Base-by-base conservation (phyloP, 2,797 vertebrate genomes). In the Numenius phaeopus region DNA sequence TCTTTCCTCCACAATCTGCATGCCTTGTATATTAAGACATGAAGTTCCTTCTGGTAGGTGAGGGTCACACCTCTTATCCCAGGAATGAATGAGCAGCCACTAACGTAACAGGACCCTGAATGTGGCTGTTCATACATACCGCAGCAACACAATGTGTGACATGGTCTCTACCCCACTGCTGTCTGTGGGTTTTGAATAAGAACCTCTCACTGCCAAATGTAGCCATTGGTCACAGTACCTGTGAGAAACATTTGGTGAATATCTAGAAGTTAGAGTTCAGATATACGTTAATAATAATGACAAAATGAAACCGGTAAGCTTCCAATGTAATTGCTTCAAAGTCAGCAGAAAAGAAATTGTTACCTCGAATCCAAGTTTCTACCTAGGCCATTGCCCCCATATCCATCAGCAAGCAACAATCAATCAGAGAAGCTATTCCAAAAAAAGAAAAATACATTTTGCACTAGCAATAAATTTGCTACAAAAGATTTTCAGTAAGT, bases 401-500 rank as follows among this genome's bases (percentile, higher is more conserved):
- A 85, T 58, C 34, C 55, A 65, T 65, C 64, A 61, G 39, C 40
- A 86, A 22, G 34, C 55, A 91, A 69, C 18, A 47, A 84, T 42
- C 40, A 89, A 65, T 67, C 64, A 83, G 89, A 91, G 52, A 83
- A 65, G n/a, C n/a, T 73, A 55, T 66, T 81, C 39, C 11, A 79
- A 87, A 80, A 91, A 61, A 59, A 84, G 7, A 84, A 85, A 86
- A 89, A 84, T 58, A 34, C 21, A 61, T 70, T 95, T 91, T 91
- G 52, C 26, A 69, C 92, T 92, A 90, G 50, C 30, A 3, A 94
- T 72, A 92, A 89, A 89, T 89, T 88, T 10, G 6, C 44, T 62
- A 89, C 29, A 69, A 58, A 92, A 83, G 69, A 87, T 88, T 87
- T 96, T 96, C 85, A 91, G 64, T 32, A 90, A 92, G 71, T 80